Percentiles rank a stretch among this genome's conserved stretches.
phyloP scores from a whole-genome alignment of 1,140 invertebrate species.

The Choristoneura fumiferana region DNA sequence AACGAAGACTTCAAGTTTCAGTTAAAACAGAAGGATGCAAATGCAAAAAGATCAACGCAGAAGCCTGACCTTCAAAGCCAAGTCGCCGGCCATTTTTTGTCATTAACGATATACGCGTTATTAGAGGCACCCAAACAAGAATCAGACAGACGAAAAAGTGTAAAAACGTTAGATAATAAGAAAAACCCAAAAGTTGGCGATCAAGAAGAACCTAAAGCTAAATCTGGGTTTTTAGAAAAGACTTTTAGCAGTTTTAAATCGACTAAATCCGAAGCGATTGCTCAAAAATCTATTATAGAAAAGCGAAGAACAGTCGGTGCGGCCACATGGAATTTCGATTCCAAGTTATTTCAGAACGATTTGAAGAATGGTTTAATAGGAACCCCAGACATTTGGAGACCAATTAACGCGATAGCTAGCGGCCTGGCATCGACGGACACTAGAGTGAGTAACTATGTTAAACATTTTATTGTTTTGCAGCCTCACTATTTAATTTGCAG shows the following conservation, averaged over 20 bases:
- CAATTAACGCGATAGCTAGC: slow-evolving; percentile 84
- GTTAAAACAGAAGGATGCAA: slow-evolving; percentile 75
- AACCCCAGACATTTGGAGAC: slow-evolving; percentile 88
- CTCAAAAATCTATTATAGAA: slow-evolving; percentile 77
- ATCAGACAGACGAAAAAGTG: slow-evolving; percentile 53
- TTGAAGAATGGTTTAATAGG: slow-evolving; percentile 80
- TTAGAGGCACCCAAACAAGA: slow-evolving; percentile 79
- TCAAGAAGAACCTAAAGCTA: slow-evolving; percentile 57
- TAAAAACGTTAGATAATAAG: slow-evolving; percentile 68
- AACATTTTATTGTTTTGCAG: slow-evolving; percentile 12
- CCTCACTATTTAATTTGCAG: no score
- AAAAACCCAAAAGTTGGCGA: slow-evolving; percentile 67
- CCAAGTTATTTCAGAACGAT: slow-evolving; percentile 83
- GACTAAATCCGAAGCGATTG: slow-evolving; percentile 55
- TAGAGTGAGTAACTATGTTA: slow-evolving; percentile 69
- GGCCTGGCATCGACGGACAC: slow-evolving; percentile 80
- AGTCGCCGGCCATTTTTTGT: slow-evolving; percentile 84
- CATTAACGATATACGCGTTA: slow-evolving; percentile 86
- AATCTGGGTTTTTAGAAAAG: slow-evolving; percentile 58
- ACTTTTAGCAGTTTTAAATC: slow-evolving; percentile 66
- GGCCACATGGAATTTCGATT: slow-evolving; percentile 85
- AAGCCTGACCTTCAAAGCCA: slow-evolving; percentile 70
- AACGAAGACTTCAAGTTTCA: slow-evolving; percentile 87
- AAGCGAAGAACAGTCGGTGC: slow-evolving; percentile 83
- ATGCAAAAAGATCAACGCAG: slow-evolving; percentile 46